phyloP scores from a whole-genome alignment of 2,888 invertebrate species.

The Sinopyrophorus schimmeli region DNA sequence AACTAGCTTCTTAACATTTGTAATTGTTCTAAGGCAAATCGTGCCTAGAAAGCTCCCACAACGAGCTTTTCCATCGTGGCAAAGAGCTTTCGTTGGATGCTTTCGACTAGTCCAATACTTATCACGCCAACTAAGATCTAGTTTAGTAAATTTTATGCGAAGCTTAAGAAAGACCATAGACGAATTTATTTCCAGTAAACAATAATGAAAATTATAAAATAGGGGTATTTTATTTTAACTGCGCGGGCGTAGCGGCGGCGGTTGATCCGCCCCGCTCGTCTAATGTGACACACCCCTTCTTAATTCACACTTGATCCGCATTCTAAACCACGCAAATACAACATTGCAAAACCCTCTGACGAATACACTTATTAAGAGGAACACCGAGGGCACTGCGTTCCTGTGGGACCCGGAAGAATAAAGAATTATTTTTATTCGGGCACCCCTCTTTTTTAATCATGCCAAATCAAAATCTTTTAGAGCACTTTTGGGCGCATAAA shows the following conservation, averaged over 20 bases:
- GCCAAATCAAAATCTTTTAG: constrained; percentile 46
- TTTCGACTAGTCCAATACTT: too few relatives aligned
- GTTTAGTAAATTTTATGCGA: too few relatives aligned
- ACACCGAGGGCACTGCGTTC: constrained; percentile 44
- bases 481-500: constrained; percentile 7
- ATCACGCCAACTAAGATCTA: too few relatives aligned
- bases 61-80: too few relatives aligned
- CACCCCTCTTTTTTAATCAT: constrained; percentile 54
- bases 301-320: constrained; percentile 53
- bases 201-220: constrained; percentile 31
- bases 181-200: constrained; percentile 20
- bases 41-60: too few relatives aligned
- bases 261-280: constrained; percentile 46
- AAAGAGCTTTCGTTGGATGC: too few relatives aligned
- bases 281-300: constrained; percentile 52
- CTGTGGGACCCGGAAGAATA: constrained; percentile 47
- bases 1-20: too few relatives aligned
- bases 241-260: constrained; percentile 45
- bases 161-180: too few relatives aligned
- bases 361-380: constrained; percentile 51
- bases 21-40: too few relatives aligned
- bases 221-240: constrained; percentile 38
- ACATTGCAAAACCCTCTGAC: constrained; percentile 41
- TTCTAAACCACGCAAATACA: constrained; percentile 43
- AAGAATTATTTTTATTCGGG: constrained; percentile 52